Evolutionary conservation across 2,888 invertebrate genomes (phyloP), one percentile per base, ranked within the genome.

Genomic region (Microctonus hyperodae): DNA sequence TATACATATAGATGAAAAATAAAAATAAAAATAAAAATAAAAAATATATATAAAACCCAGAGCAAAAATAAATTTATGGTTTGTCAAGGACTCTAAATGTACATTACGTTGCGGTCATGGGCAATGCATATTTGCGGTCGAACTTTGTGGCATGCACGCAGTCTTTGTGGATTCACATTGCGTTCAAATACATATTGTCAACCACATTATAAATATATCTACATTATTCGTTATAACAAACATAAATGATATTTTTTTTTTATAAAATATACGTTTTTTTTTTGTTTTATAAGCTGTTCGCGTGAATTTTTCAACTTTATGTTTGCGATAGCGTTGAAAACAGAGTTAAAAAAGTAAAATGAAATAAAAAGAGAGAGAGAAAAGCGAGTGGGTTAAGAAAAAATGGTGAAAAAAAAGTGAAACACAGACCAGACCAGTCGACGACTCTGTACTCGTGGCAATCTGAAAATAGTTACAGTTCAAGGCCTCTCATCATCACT

Each of bases 391-490:
- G 37, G 37, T 37, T n/a, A 48, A 50, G 20, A 20, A 48, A 56
- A 64, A 55, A 64, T 64, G 31, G 33, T 31, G 25, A 55, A 40
- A 63, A 63, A 63, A 50, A 63, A 51, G 31, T 31, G 28, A 20
- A 44, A 25, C 22, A 28, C 28, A 55, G 44, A 64, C 56, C 56
- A 56, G 48, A 56, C 65, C 58, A 65, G 58, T 65, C 65, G 58
- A 37, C 58, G 58, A 37, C 37, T 58, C 40, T 58, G 22, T 53
- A 40, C 63, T 23, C 56, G 65, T 59, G 58, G 65, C 59, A 25
- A 51, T 65, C 65, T 65, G 58, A 58, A 65, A 65, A 65, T 65
- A 65, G 65, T 65, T 65, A 58, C 65, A 53, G 65, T 59, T 65
- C 65, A 65, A 65, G 65, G 65, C 59, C 50, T 53, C 55, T 16